These are phyloP conservation scores for Caenorhabditis sp. DNA, from an alignment of 2,888 invertebrate species.

Conservation along the genomic window DNA sequence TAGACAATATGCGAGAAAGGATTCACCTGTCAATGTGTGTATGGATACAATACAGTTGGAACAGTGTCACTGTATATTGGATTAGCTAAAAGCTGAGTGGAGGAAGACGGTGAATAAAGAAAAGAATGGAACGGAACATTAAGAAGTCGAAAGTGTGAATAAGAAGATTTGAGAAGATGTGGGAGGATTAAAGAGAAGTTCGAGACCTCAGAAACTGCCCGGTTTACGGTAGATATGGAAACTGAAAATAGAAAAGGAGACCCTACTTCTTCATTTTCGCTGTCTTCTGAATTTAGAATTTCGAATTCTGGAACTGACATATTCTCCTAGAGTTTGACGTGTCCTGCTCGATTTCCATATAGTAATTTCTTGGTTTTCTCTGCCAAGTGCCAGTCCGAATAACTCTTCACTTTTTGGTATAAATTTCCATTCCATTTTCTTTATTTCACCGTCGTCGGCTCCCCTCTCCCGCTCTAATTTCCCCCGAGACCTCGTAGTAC, in stretches of 20 bases:
- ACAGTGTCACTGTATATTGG: constrained; percentile 42
- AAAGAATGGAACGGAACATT: constrained; percentile 17
- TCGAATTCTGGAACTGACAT: constrained; percentile 1
- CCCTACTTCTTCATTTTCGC: neutral
- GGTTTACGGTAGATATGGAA: neutral
- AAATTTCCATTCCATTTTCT: constrained; percentile 57
- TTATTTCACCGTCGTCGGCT: constrained; percentile 14
- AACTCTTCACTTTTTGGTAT: constrained; percentile 60
- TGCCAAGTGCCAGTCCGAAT: constrained; percentile 51
- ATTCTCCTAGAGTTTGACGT: constrained; percentile 20
- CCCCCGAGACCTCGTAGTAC: constrained; percentile 61
- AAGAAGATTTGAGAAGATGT: constrained; percentile 18
- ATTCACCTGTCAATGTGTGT: constrained; percentile 53
- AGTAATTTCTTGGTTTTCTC: constrained; percentile 45
- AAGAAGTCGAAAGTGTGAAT: neutral
- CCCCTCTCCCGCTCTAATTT: constrained; percentile 48
- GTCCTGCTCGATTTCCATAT: constrained; percentile 42
- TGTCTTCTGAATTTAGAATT: neutral
- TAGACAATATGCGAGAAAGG: constrained; percentile 36
- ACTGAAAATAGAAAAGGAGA: neutral
- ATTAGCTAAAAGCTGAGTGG: constrained; percentile 28
- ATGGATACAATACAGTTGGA: constrained; percentile 31
- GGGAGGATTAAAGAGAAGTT: neutral
- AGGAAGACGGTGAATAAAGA: constrained; percentile 22
- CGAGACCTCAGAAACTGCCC: neutral